Evolutionary conservation across 2,888 invertebrate species (phyloP), one percentile per base, ranked within the genome.

Genomic region (Aricia artaxerxes): DNA sequence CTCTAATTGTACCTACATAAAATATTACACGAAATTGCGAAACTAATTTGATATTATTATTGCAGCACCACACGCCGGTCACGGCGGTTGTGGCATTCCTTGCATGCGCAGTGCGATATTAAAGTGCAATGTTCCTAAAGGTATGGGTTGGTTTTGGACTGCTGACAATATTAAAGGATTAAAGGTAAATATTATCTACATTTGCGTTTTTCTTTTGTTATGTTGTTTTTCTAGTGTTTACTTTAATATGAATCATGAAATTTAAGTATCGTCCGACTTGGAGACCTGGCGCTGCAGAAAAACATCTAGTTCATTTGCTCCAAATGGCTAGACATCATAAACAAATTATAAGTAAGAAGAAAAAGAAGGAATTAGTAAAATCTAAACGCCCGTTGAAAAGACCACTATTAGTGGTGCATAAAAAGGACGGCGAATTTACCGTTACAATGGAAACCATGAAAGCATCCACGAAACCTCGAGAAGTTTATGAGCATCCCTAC

Each of bases 81-180:
- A 94, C 85, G 88, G 88, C 82, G 85, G 87, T 81, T 94, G 94
- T 82, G 88, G 85, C 60, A 81, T 88, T 81, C 91, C 92, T 60
- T 91, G 92, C 84, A 86, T 86, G 13, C 92, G 92, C 44, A 87
- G 69, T 35, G 69, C 69, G 16, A 69, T 69, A 35, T 69, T 69
- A 69, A 69, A 69, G 35, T 69, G 69, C 35, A 81, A 83, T 80
- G 94, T 95, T 44, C 94, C 94, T n/a, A 92, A 90, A 82, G 81
- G 82, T 57, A 94, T 94, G 94, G 94, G 94, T n/a, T 95, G 94
- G 94, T 84, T 94, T 40, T 95, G 94, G 94, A 93, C 87, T 81
- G 89, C 93, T 79, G 91, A 92, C 81, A 85, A 92, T 83, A 81
- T 91, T 57, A 91, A 93, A 77, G 94, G 94, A 73, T 80, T 93